These are phyloP conservation scores for Propithecus deckenii DNA, from an alignment of 2,797 vertebrate genomes.

Conservation along the genomic window DNA sequence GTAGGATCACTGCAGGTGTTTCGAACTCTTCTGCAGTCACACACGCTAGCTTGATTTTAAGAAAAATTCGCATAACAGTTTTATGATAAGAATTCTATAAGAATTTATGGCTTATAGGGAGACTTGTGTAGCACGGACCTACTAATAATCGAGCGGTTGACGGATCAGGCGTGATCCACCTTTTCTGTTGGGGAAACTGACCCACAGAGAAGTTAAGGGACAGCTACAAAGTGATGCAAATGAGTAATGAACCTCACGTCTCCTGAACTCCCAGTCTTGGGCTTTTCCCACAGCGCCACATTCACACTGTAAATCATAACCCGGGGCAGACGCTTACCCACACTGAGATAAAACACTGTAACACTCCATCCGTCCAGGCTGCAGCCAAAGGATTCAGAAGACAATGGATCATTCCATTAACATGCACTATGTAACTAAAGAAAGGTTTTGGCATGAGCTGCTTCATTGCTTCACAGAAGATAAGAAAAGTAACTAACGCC, in stretches of 20 bases:
- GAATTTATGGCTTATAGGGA: neutral
- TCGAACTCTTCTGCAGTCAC: neutral
- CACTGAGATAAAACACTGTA: neutral
- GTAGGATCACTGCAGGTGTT: neutral
- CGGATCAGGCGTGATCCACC: neutral
- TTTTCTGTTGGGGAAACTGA: neutral
- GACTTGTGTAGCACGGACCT: neutral
- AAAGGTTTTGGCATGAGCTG: conserved; percentile 2
- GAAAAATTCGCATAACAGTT: neutral
- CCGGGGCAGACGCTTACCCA: neutral
- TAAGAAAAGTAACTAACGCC: conserved; percentile 36
- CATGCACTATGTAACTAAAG: neutral
- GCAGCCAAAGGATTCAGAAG: neutral
- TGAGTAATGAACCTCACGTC: neutral
- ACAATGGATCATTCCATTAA: conserved; percentile 12
- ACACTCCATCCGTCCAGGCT: neutral
- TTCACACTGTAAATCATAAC: neutral
- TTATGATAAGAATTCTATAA: neutral
- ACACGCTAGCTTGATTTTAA: neutral
- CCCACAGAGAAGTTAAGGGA: neutral
- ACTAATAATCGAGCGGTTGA: neutral
- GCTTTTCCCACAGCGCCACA: neutral
- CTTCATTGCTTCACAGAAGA: conserved; percentile 12
- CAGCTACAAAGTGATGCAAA: neutral
- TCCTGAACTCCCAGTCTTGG: neutral